Evolutionary conservation across 2,888 invertebrate genomes (phyloP), one percentile per base, ranked within the genome.

Genomic region (Caenorhabditis sp.): DNA sequence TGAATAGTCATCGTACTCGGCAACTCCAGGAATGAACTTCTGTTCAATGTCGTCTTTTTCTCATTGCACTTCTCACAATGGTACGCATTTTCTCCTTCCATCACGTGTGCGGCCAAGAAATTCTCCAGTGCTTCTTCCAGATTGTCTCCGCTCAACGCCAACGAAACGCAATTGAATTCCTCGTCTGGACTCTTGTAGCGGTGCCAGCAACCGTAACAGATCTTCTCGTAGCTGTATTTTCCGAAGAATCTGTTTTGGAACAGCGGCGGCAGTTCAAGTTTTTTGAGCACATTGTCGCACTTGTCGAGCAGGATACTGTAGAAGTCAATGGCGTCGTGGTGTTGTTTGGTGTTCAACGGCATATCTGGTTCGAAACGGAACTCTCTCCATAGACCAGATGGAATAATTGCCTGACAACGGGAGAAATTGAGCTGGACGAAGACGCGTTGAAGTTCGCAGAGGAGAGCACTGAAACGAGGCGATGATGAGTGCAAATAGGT

Each of bases 41-140:
- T 86, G 83, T 91, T 91, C 48, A 91, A 89, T 2, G 91, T 90
- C 73, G 90, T 91, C 27, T 77, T 77, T 37, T 91, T 91, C 74
- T 90, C 89, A 32, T 89, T 89, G 88, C 91, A 91, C 79, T 91
- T 91, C 82, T 91, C 91, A 89, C 91, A 91, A 79, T 90, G 90
- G 84, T 91, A 91, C 7, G 91, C 91, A 87, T 91, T 91, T 80
- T 91, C 91, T n/a, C 91, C 91, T 80, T 91, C 91, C 72, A 92
- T 84, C 20, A 91, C 86, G 81, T 91, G 91, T 13, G 91, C 91
- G 76, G 91, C 91, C 2, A 92, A 91, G 89, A 91, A 91, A 87
- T 91, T 91, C 59, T 90, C 90, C 30, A 92, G 84, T 6, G 68
- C 68, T 13, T 77, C 79, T 39, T 73, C 79, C 15, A 77, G 66